phyloP scores from a whole-genome alignment of 2,113 vertebrate species.

The Periophthalmus modestus region DNA sequence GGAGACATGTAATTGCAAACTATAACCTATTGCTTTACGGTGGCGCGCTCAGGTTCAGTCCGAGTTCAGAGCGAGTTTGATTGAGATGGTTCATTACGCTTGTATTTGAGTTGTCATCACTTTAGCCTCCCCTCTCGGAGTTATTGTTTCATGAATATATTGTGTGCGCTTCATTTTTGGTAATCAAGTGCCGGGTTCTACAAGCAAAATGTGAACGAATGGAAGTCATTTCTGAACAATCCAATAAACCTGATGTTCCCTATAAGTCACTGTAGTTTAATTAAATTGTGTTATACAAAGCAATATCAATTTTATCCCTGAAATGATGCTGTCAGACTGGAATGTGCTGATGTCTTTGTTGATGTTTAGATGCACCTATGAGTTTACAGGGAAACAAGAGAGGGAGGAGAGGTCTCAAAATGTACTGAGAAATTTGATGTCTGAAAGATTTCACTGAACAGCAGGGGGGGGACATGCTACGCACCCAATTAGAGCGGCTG shows the following conservation, averaged over 20 bases:
- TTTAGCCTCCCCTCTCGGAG: not conserved
- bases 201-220: conserved; percentile 10
- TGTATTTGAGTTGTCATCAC: conserved; percentile 9
- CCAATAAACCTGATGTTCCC: conserved; percentile 5
- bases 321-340: not conserved
- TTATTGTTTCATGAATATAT: conserved; percentile 13
- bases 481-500: not conserved
- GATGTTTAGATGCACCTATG: not conserved
- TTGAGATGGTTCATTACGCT: conserved; percentile 11
- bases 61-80: not conserved
- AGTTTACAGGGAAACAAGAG: not conserved
- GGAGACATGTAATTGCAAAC: conserved; percentile 4
- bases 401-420: not conserved
- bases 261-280: conserved; percentile 23
- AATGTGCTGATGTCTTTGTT: not conserved
- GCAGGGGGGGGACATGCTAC: not conserved
- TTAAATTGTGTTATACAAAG: conserved; percentile 7
- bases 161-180: not conserved
- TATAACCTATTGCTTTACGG: conserved; percentile 17
- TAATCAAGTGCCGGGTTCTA: not conserved
- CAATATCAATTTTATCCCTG: not conserved
- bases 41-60: conserved; percentile 6
- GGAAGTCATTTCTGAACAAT: not conserved
- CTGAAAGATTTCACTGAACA: not conserved
- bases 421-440: not conserved